phyloP scores from a whole-genome alignment of 2,797 vertebrate species.

The Gobionotothen gibberifrons region DNA sequence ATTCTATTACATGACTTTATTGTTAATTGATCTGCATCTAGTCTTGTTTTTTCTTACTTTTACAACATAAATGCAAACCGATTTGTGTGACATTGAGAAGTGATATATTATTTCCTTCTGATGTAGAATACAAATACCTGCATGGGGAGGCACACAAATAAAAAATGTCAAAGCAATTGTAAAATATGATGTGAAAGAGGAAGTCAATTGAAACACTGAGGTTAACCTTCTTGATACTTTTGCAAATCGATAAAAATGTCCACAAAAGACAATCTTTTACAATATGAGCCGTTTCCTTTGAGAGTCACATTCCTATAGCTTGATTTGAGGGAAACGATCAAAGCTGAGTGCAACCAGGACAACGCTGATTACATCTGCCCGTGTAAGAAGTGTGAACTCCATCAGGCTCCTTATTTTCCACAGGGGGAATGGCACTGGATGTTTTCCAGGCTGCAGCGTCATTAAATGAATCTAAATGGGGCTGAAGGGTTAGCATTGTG shows the following conservation, averaged over 20 bases:
- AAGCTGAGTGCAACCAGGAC: constrained; percentile 1
- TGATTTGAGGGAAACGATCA: constrained; percentile 4
- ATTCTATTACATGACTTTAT: neutral
- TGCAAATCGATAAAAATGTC: neutral
- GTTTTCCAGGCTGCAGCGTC: constrained; percentile 38
- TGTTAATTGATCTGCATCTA: no score
- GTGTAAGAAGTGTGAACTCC: constrained; percentile 20
- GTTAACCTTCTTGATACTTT: neutral
- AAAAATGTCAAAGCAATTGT: neutral
- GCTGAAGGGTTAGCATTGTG: constrained; percentile 67
- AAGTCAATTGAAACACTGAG: neutral
- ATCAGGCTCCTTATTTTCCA: constrained; percentile 47
- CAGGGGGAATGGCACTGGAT: constrained; percentile 21
- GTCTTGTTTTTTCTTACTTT: neutral
- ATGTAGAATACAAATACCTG: neutral
- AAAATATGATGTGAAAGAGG: neutral
- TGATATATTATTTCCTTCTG: neutral
- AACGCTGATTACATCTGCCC: constrained; percentile 39
- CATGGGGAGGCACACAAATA: neutral
- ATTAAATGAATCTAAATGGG: constrained; percentile 59
- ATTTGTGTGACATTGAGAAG: neutral
- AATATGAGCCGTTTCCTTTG: neutral
- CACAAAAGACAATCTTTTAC: neutral
- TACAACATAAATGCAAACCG: neutral
- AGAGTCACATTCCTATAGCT: neutral